Conservation (phyloP, 2,797 vertebrate species). For the Aphelocoma californica region DNA sequence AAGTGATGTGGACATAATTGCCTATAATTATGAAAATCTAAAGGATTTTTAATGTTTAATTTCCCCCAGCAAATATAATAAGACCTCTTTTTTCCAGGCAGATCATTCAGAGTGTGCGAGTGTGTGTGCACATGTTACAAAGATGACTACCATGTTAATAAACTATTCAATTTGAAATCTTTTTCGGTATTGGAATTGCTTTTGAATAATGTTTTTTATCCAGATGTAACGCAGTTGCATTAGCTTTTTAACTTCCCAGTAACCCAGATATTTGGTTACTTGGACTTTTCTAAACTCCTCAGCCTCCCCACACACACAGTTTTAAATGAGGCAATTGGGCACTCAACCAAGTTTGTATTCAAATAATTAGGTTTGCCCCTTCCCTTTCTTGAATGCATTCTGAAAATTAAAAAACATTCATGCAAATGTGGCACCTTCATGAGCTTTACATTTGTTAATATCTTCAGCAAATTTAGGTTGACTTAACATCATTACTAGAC, state of each 20-base stretch:
- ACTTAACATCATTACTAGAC: slow-evolving; percentile 53
- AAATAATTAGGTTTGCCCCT: slow-evolving; percentile 45
- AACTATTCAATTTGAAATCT: slow-evolving; percentile 91
- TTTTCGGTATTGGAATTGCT: slow-evolving; percentile 84
- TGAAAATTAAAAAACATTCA: slow-evolving; percentile 41
- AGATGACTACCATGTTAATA: slow-evolving; percentile 97
- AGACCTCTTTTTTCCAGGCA: slow-evolving; percentile 75
- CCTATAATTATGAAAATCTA: slow-evolving; percentile 85
- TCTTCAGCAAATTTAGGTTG: slow-evolving; percentile 58
- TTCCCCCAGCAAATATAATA: slow-evolving; percentile 71
- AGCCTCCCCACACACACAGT: slow-evolving; percentile 50
- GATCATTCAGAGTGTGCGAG: slow-evolving; percentile 84
- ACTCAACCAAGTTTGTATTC: slow-evolving; percentile 64
- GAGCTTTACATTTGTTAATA: slow-evolving; percentile 58
- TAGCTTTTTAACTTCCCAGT: slow-evolving; percentile 79
- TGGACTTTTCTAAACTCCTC: slow-evolving; percentile 75
- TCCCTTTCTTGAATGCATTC: slow-evolving; percentile 52
- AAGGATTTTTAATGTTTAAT: slow-evolving; percentile 80
- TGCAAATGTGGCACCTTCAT: slow-evolving; percentile 65
- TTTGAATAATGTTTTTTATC: slow-evolving; percentile 83
- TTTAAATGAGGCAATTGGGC: slow-evolving; percentile 75
- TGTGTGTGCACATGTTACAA: slow-evolving; percentile 90
- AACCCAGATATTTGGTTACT: slow-evolving; percentile 71
- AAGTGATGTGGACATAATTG: slow-evolving; percentile 91
- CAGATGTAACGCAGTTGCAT: slow-evolving; percentile 76